Evolutionary conservation across 2,888 invertebrate species (phyloP).

Genomic region (Aethes cnicana): DNA sequence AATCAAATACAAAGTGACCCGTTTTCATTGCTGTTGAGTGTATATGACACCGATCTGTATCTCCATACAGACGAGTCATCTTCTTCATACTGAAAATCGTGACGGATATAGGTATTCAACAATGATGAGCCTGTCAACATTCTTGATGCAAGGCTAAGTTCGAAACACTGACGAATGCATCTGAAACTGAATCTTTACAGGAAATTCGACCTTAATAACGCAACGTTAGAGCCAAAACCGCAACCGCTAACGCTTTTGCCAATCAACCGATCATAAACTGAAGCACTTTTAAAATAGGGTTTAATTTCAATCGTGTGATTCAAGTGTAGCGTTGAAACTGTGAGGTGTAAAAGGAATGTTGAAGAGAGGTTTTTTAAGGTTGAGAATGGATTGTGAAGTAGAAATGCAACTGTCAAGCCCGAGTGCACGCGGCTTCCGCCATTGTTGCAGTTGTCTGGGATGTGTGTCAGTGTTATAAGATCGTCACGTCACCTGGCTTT

Average conservation of each 20-base stretch:
- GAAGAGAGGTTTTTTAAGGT: conserved; percentile 35
- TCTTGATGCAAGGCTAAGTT: neutral
- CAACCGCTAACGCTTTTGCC: conserved; percentile 5
- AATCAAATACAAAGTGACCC: too few species aligned
- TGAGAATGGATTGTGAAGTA: conserved; percentile 29
- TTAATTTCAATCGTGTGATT: neutral
- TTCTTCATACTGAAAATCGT: too few species aligned
- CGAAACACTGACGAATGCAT: conserved; percentile 49
- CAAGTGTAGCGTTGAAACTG: conserved; percentile 5
- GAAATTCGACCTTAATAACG: conserved; percentile 46
- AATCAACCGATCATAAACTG: neutral
- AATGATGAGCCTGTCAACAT: too few species aligned
- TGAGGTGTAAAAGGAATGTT: conserved; percentile 35
- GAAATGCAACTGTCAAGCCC: conserved; percentile 39
- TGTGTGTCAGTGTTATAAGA: conserved; percentile 66
- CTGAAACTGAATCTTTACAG: conserved; percentile 52
- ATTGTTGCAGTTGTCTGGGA: conserved; percentile 60
- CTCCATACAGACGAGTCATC: too few species aligned
- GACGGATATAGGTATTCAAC: too few species aligned
- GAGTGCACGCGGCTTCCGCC: conserved; percentile 57
- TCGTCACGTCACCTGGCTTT: conserved; percentile 30
- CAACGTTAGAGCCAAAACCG: conserved; percentile 26
- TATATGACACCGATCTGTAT: too few species aligned
- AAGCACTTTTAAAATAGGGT: neutral
- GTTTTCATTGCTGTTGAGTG: too few species aligned